Evolutionary conservation across 2,113 vertebrate species (phyloP).

Genomic region (Crotophaga sulcirostris): DNA sequence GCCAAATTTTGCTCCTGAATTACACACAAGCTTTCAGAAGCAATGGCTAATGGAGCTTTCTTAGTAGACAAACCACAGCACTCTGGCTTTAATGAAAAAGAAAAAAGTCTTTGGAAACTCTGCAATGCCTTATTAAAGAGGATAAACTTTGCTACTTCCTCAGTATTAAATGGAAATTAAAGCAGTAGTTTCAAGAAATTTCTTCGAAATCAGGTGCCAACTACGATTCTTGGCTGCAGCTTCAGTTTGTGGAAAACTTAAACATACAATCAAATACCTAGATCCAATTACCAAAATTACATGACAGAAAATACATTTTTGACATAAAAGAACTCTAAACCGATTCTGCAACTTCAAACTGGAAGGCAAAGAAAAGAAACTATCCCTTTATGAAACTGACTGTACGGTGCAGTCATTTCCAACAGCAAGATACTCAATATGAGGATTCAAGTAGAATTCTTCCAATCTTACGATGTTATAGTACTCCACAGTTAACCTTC

Average conservation of each 20-base stretch:
- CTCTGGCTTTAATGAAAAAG: neutral
- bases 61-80: neutral
- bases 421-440: neutral
- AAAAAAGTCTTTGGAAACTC: neutral
- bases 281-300: neutral
- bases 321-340: neutral
- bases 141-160: neutral
- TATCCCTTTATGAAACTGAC: neutral
- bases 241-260: neutral
- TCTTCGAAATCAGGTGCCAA: neutral
- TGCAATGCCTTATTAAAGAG: neutral
- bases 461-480: neutral
- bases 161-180: neutral
- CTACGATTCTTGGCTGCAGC: neutral
- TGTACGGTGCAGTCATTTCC: neutral
- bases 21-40: neutral
- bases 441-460: neutral
- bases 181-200: neutral
- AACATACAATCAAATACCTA: neutral
- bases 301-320: fast-evolving
- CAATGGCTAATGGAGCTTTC: neutral
- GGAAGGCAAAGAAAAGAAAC: neutral
- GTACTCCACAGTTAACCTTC: neutral
- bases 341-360: neutral
- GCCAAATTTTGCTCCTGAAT: neutral